Base-by-base conservation (phyloP, 2,797 vertebrate species). In the Hybognathus amarus region DNA sequence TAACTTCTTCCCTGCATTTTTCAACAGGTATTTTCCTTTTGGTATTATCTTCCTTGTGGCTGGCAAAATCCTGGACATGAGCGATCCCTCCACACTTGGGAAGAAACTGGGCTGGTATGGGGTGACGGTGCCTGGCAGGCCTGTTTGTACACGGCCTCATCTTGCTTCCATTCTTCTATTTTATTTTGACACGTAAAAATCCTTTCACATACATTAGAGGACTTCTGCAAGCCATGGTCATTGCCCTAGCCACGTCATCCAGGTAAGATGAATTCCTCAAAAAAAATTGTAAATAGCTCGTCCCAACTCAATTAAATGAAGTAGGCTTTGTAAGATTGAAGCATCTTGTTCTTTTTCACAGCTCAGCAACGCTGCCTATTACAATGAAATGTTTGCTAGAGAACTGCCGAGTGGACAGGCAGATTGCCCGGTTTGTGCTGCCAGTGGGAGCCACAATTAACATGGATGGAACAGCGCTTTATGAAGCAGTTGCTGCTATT, bases 311-410 rank as follows among this genome's bases (percentile, higher is more conserved):
- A 13, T 52, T 73, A 20, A 73, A 71, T 33, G 0, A 33, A 22
- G 27, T 50, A 12, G 38, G 61, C 36, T 1, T 24, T n/a, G 27
- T 27, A 61, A 30, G 22, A 15, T 1, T 66, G 18, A 64, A 24
- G 3, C 4, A 9, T 61, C 18, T 45, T 36, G 30, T 10, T 54
- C 1, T 79, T 82, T 50, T 85, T 45, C 59, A 24, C 92, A 97
- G 96, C 90, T 97, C 96, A 0, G 96, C 96, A 61, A 97, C 96
- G 1, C 89, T 97, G 86, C 96, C 96, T 89, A 97, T 97, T 93
- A 97, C 97, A 83, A 96, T 97, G 89, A 97, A 97, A 93, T 97
- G 96, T 91, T 92, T 97, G 85, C 76, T 97, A 91, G 97, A 97
- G 87, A 97, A 97, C 94, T 97, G 97, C 0, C 81, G 94, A 0